A percentile compares a stretch with the other conserved stretches of the same genome.
phyloP scores from a whole-genome alignment of 2,888 invertebrate species.

The Drosophila anomelani region DNA sequence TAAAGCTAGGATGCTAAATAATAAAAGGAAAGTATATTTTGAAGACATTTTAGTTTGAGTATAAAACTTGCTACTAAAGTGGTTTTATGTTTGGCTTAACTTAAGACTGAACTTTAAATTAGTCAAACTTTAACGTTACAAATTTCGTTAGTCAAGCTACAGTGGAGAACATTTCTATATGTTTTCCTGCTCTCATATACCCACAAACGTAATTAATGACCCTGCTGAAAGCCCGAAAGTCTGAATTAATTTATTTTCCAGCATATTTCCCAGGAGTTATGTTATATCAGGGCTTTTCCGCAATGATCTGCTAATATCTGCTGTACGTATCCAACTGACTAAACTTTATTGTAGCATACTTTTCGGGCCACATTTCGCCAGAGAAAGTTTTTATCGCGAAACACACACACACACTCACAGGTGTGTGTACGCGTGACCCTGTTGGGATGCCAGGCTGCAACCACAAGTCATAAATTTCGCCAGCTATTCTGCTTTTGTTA shows the following conservation, averaged over 20 bases:
- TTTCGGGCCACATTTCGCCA: constrained; percentile 50
- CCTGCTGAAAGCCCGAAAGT: background rate
- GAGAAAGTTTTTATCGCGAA: constrained; percentile 56
- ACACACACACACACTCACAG: constrained; percentile 7
- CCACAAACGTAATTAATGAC: background rate
- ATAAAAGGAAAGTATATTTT: background rate
- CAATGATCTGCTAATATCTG: constrained; percentile 25
- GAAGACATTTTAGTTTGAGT: background rate
- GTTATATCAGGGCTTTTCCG: constrained; percentile 3
- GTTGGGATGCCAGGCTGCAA: constrained; percentile 26
- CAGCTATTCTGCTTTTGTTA: constrained; percentile 45
- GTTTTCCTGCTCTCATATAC: background rate
- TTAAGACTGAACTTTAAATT: background rate
- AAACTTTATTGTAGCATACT: constrained; percentile 55
- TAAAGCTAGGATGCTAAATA: background rate
- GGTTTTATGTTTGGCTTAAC: background rate
- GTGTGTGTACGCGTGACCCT: constrained; percentile 23
- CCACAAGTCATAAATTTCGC: constrained; percentile 47
- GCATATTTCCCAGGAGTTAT: constrained; percentile 2
- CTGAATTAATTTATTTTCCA: constrained; percentile 17
- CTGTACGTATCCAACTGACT: constrained; percentile 19
- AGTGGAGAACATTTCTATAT: no score
- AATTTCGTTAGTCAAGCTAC: background rate
- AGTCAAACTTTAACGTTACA: background rate
- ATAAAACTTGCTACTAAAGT: no score